phyloP scores from a whole-genome alignment of 2,888 invertebrate species.

The Zaprionus obscuricornis region DNA sequence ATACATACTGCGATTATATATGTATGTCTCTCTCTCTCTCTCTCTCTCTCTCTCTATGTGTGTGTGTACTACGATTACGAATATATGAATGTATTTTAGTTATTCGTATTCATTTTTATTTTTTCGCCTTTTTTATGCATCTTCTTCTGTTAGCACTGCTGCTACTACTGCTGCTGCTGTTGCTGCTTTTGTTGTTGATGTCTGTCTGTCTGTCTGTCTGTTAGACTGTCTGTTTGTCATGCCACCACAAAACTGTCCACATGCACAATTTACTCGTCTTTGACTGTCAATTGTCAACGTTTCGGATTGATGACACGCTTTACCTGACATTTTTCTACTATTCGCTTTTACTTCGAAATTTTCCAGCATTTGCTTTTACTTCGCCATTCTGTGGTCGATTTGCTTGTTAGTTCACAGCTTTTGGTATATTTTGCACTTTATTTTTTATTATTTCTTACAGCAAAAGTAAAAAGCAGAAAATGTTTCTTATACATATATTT shows the following conservation, averaged over 20 bases:
- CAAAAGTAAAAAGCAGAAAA: no score
- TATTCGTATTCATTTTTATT: no score
- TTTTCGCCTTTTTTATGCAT: no score
- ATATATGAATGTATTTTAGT: constrained; percentile 30
- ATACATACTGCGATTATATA: constrained; percentile 38
- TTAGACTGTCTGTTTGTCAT: constrained; percentile 25
- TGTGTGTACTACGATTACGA: no score
- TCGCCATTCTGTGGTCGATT: constrained; percentile 19
- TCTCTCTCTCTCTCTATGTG: no score
- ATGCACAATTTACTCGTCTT: constrained; percentile 38
- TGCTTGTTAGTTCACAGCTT: constrained; percentile 6
- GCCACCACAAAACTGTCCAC: constrained; percentile 20
- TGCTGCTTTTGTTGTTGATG: no score
- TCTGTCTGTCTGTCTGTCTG: no score
- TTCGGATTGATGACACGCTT: constrained; percentile 64
- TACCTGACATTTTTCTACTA: not conserved
- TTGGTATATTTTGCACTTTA: constrained; percentile 31
- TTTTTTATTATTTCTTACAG: no score
- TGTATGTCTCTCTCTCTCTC: no score
- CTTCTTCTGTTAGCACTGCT: no score
- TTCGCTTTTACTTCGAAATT: not conserved
- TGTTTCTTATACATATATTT: no score
- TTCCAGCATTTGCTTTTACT: not conserved
- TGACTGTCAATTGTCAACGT: constrained; percentile 73
- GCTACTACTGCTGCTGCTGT: no score